Evolutionary conservation across 2,888 invertebrate genomes (phyloP), one percentile per base, ranked within the genome.

Genomic region (Drosophila mulleri): DNA sequence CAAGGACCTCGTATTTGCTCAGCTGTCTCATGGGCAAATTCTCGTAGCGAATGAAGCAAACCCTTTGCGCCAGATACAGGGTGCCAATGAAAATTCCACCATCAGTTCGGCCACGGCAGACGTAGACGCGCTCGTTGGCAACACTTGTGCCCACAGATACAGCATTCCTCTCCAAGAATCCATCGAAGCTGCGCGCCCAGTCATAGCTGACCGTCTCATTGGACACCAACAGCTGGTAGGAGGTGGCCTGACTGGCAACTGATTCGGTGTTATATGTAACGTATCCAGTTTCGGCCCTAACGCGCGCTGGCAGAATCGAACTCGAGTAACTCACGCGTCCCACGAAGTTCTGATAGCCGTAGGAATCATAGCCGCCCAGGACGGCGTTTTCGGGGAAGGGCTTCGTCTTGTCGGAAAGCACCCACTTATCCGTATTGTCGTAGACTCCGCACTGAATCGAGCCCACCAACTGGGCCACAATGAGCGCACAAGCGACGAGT

Each of bases 281-380:
- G 20, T 42, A 52, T 8, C 45, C 67, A 16, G 73, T 45, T n/a
- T 82, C 82, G 2, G 81, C 73, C 3, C 76, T 54, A 18, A 86
- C 52, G 8, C 82, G 81, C 0, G 86, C 86, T 5, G 82, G 82
- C 32, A 78, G 18, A 6, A 70, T 5, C 1, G 48, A 62, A 8
- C 16, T 52, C n/a, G 20, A 16, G 50, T 74, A 74, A 0, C 0
- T 0, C 1, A 41, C 39, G 8, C 86, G 86, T 2, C 86, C 82
- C 16, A 86, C 87, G 29, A 50, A 83, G 63, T 29, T 78, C n/a
- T 76, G 42, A 50, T 83, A 83, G 9, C 86, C 86, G 0, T 63
- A 9, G 0, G 74, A 7, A 53, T 83, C 82, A n/a, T 65, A n/a
- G 9, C 83, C 83, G 6, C 84, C 87, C 0, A 72, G 8, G 2